These are phyloP conservation scores for Apodemus agrarius DNA, from an alignment of 2,797 vertebrate species.

Conservation along the genomic window DNA sequence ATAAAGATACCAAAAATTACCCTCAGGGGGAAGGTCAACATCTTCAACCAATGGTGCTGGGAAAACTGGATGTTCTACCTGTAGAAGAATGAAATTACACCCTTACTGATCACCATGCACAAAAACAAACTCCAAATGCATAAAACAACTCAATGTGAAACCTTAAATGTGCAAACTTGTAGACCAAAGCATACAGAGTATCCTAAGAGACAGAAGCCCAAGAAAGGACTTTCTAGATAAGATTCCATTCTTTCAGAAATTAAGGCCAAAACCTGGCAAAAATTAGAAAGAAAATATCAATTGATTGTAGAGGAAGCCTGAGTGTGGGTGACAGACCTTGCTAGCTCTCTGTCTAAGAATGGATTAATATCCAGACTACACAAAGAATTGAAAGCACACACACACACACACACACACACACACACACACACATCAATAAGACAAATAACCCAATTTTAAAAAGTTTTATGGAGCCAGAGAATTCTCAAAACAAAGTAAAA, in stretches of 20 bases:
- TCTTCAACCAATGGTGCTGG: neutral
- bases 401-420: too few relatives aligned
- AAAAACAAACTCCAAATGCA: neutral
- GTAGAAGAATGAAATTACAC: neutral
- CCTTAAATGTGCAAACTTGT: neutral
- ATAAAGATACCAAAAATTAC: neutral
- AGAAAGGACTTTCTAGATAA: neutral
- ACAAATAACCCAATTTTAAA: neutral
- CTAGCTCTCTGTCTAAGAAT: neutral
- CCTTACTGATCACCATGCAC: neutral
- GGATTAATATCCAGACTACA: neutral
- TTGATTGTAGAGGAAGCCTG: neutral
- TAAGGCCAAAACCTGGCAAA: neutral
- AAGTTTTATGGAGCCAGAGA: neutral
- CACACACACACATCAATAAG: neutral
- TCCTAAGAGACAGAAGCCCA: neutral
- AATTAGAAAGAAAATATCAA: neutral
- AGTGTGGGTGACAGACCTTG: neutral
- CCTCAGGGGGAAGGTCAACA: neutral
- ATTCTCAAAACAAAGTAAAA: neutral
- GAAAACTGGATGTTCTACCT: neutral
- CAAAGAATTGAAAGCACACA: neutral
- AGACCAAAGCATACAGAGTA: neutral
- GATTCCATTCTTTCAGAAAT: neutral
- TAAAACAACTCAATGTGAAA: neutral